phyloP scores from a whole-genome alignment of 2,888 invertebrate species.

The Neoscelio sp. region DNA sequence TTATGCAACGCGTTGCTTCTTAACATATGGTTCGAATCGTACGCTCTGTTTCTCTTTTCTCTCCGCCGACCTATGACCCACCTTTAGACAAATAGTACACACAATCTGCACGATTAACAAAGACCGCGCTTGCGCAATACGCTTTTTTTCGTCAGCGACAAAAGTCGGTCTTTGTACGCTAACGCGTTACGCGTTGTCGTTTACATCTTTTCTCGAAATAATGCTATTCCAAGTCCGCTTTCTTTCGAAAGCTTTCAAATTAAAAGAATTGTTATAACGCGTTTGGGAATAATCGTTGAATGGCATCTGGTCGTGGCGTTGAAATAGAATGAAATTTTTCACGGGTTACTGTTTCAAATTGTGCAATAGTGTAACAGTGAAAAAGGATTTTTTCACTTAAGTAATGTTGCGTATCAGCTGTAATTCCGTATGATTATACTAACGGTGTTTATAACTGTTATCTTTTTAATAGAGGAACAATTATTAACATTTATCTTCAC shows the following conservation, averaged over 20 bases:
- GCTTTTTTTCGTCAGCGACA: slow-evolving; percentile 3
- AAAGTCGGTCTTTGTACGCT: not conserved
- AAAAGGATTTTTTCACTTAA: slow-evolving; percentile 21
- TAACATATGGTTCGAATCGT: slow-evolving; percentile 16
- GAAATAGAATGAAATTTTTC: no score
- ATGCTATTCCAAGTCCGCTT: no score
- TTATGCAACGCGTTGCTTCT: slow-evolving; percentile 14
- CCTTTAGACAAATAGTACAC: slow-evolving; percentile 10
- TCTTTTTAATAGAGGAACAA: slow-evolving; percentile 45
- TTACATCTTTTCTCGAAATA: not conserved
- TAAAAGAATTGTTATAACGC: no score
- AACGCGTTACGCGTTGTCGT: slow-evolving; percentile 18
- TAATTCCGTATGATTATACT: slow-evolving; percentile 46
- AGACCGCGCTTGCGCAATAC: slow-evolving; percentile 13
- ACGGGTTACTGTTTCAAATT: slow-evolving; percentile 15
- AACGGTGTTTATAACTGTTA: slow-evolving; percentile 37
- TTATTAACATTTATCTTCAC: slow-evolving; percentile 28
- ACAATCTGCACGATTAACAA: slow-evolving; percentile 9
- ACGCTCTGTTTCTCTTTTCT: slow-evolving; percentile 4
- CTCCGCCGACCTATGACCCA: slow-evolving; percentile 16
- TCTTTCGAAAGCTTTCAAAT: no score
- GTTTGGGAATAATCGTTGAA: no score
- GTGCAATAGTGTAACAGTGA: slow-evolving; percentile 14
- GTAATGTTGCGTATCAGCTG: slow-evolving; percentile 25
- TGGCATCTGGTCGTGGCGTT: no score